phyloP scores from a whole-genome alignment of 2,113 vertebrate genomes.

The Oryzias curvinotus region DNA sequence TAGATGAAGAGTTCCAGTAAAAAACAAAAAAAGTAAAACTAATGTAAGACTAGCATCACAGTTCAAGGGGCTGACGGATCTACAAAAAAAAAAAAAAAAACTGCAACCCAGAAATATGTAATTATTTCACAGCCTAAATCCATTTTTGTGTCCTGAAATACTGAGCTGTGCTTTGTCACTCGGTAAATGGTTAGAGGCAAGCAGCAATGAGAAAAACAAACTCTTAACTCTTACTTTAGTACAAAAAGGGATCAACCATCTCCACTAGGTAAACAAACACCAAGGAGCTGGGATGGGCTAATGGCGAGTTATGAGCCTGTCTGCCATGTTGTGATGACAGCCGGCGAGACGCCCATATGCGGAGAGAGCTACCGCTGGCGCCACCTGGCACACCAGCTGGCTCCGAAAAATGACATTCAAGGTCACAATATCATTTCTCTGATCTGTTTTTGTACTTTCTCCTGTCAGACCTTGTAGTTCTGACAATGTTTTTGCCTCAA shows the following conservation, averaged over 20 bases:
- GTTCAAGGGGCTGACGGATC: too few species aligned
- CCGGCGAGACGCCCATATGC: slow-evolving; percentile 55
- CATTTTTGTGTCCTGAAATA: too few species aligned
- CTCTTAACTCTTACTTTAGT: neutral
- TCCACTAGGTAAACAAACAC: slow-evolving; percentile 5
- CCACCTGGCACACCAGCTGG: slow-evolving; percentile 52
- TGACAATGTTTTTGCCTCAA: too few species aligned
- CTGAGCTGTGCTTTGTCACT: too few species aligned
- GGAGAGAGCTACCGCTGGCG: slow-evolving; percentile 32
- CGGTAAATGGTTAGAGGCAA: neutral
- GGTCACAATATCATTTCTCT: slow-evolving; percentile 17
- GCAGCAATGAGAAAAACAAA: neutral
- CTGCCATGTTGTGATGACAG: slow-evolving; percentile 32
- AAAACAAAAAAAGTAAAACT: too few species aligned
- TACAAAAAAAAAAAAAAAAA: too few species aligned
- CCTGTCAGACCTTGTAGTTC: too few species aligned
- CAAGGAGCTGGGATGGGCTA: slow-evolving; percentile 2
- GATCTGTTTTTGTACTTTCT: too few species aligned
- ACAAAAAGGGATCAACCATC: neutral
- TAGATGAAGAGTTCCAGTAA: too few species aligned
- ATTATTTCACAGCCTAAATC: too few species aligned
- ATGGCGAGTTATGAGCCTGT: slow-evolving; percentile 8
- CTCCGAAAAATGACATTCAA: slow-evolving; percentile 37
- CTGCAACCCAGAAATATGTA: too few species aligned
- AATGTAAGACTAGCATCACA: too few species aligned